Conservation (phyloP, 2,113 vertebrate genomes). For the Myrmophylax atrothorax region DNA sequence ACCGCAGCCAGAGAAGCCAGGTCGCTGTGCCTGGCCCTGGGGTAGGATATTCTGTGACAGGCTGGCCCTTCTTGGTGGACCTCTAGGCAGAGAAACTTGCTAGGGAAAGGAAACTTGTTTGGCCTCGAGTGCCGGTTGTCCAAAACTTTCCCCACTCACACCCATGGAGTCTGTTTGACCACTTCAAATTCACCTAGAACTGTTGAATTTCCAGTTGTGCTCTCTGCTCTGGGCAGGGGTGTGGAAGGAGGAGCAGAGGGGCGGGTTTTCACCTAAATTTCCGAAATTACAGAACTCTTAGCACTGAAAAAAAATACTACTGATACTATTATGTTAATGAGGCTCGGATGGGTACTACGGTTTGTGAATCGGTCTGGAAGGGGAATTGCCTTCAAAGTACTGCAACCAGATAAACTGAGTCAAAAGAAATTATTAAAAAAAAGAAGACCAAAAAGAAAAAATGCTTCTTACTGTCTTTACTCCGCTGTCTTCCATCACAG, state of each 20-base stretch:
- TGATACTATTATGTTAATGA: background rate
- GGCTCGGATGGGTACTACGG: rapidly evolving
- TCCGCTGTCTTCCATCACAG: background rate
- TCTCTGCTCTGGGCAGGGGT: rapidly evolving
- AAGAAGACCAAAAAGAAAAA: background rate
- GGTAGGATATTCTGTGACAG: background rate
- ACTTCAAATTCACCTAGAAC: background rate
- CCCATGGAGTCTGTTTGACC: background rate
- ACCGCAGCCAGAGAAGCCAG: rapidly evolving
- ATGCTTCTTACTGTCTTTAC: background rate
- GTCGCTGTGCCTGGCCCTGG: background rate
- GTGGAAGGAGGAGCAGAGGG: background rate
- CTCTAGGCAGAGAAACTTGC: background rate
- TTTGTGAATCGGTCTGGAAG: background rate
- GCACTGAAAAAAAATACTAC: background rate
- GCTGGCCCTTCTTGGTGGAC: background rate
- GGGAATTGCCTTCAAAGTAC: background rate
- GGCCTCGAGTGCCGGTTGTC: too few relatives aligned
- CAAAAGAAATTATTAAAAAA: background rate
- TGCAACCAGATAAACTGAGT: background rate
- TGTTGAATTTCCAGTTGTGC: background rate
- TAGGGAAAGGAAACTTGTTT: background rate
- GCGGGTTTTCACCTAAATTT: background rate
- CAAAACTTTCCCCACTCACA: rapidly evolving
- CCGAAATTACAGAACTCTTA: background rate